Base-by-base conservation (phyloP, 2,797 vertebrate genomes). In the Atherinosoma microstoma region DNA sequence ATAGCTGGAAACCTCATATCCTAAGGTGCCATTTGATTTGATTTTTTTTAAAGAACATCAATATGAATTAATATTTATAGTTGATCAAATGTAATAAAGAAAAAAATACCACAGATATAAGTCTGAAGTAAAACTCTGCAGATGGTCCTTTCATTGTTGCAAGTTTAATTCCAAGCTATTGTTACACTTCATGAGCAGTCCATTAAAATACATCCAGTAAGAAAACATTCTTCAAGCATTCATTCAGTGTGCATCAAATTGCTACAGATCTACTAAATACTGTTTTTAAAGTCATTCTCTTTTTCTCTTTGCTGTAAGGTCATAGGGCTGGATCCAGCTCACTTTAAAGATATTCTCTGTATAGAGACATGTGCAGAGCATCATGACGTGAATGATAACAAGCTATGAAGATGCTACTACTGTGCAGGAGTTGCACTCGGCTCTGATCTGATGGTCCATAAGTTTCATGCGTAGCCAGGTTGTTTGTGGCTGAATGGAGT, bases 201-300 rank as follows among this genome's bases (percentile, higher is more conserved):
- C 18, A 42, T 87, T 90, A 80, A 89, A 91, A 88, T 84, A 75
- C 84, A 90, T 92, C 80, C 83, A 86, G 82, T 90, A 89, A 64
- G 83, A 91, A 91, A 91, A 90, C 88, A 89, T 87, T 90, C 70
- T 82, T 74, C 27, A 81, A 78, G 84, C 89, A 94, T 92, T 90
- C 87, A 79, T 84, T 90, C 85, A 65, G 71, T 81, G 84, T 82
- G 87, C 87, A 87, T 87, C 76, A 80, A 77, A 78, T 81, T 40
- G 65, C 86, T 91, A 91, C 84, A 85, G 75, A 73, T 82, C 84
- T 88, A 81, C 86, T 79, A 84, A 81, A 66, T 81, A 82, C 76
- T 80, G 45, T 77, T 79, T 73, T 81, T 83, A 64, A 82, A 84
- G 73, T 90, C 81, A 84, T 88, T 85, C 67, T 85, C 77, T 85